phyloP scores from a whole-genome alignment of 2,888 invertebrate species.

The Ligdia adustata region DNA sequence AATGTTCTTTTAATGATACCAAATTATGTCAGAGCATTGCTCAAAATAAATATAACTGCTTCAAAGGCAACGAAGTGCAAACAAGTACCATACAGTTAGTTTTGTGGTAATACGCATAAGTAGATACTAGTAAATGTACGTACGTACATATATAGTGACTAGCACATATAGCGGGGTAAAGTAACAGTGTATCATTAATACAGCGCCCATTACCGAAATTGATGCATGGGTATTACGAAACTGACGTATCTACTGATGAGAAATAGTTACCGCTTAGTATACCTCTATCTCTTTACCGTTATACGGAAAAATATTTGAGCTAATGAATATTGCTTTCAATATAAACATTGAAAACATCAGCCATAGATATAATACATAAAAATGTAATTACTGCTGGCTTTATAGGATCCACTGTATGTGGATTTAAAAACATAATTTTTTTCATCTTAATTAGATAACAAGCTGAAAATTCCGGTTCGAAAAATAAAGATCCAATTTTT shows the following conservation, averaged over 20 bases:
- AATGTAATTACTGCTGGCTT: no score
- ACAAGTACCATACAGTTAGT: constrained; percentile 71
- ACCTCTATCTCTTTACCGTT: constrained; percentile 34
- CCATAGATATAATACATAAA: constrained; percentile 21
- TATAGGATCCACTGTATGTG: no score
- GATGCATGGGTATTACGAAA: constrained; percentile 38
- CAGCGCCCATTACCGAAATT: constrained; percentile 59
- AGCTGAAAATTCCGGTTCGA: no score
- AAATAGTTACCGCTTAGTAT: constrained; percentile 34
- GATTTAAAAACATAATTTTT: no score
- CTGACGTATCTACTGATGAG: constrained; percentile 37
- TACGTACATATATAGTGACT: constrained; percentile 56
- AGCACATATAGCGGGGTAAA: constrained; percentile 54
- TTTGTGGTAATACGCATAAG: constrained; percentile 34
- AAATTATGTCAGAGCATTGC: constrained; percentile 31
- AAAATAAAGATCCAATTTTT: no score
- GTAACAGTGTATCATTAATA: constrained; percentile 55
- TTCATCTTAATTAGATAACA: no score
- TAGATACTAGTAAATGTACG: constrained; percentile 2
- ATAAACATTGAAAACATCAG: constrained; percentile 22
- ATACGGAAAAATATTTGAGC: constrained; percentile 25
- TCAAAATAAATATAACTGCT: constrained; percentile 52
- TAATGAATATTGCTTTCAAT: constrained; percentile 41
- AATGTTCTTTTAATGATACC: constrained; percentile 32
- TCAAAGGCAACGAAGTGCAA: constrained; percentile 70